Percentiles rank a stretch among this genome's conserved stretches.
Conservation (phyloP, 2,888 invertebrate genomes). For the Aspidiotus rigidus region DNA sequence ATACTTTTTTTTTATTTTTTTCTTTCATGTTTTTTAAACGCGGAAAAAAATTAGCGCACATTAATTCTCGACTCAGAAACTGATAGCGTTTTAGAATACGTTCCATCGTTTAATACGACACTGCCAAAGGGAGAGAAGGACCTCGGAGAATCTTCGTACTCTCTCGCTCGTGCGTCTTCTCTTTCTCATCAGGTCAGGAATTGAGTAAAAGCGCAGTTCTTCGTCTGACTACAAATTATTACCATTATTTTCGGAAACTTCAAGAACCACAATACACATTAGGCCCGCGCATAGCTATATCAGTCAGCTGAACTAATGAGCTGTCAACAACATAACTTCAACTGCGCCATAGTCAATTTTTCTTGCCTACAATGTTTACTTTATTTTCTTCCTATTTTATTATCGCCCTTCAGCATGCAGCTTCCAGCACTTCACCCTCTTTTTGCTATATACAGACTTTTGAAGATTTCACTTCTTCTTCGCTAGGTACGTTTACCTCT, state of each 20-base stretch:
- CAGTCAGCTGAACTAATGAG: conserved; percentile 18
- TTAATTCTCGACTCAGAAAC: too few species aligned
- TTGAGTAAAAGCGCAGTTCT: neutral
- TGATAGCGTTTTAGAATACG: too few species aligned
- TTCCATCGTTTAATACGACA: too few species aligned
- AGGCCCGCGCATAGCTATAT: conserved; percentile 16
- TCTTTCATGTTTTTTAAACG: too few species aligned
- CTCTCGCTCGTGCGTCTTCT: neutral
- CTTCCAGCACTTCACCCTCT: neutral
- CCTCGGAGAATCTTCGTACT: neutral
- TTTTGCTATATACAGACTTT: too few species aligned
- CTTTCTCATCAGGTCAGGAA: neutral
- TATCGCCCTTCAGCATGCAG: conserved; percentile 12
- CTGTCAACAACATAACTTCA: conserved; percentile 26
- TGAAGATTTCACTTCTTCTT: too few species aligned
- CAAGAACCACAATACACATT: conserved; percentile 8
- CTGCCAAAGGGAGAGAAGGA: neutral
- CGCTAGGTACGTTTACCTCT: neutral
- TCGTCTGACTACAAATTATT: conserved; percentile 19
- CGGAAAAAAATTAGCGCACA: too few species aligned
- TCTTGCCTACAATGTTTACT: conserved; percentile 23
- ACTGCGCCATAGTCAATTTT: conserved; percentile 22
- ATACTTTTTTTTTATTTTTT: too few species aligned
- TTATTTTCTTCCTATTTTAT: conserved; percentile 20
- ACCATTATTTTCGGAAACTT: conserved; percentile 22